Evolutionary conservation across 2,797 vertebrate genomes (phyloP).

Genomic region (Muraenolepis orangiensis): DNA sequence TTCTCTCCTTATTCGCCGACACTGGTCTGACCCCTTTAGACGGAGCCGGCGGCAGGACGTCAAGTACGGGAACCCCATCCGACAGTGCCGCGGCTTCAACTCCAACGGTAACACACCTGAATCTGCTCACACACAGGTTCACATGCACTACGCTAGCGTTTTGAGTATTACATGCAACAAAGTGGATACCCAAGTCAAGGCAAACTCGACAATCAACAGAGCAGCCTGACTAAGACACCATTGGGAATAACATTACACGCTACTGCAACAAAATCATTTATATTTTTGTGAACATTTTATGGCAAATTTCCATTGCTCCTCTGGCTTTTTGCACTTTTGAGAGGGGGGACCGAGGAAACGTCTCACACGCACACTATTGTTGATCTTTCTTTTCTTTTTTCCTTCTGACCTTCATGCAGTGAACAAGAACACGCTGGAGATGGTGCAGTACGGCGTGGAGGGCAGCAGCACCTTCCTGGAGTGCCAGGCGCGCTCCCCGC

Average conservation of each 20-base stretch:
- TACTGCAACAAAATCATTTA: too few relatives aligned
- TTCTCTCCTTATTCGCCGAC: constrained; percentile 68
- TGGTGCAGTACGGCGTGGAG: constrained; percentile 92
- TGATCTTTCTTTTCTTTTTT: not conserved
- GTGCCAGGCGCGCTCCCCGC: constrained; percentile 93
- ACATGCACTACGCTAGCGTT: too few relatives aligned
- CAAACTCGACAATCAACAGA: too few relatives aligned
- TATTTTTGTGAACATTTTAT: not conserved
- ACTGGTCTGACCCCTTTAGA: constrained; percentile 79
- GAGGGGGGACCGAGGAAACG: constrained; percentile 20
- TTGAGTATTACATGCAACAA: too few relatives aligned
- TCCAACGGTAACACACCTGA: constrained; percentile 78
- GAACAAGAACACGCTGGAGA: constrained; percentile 90
- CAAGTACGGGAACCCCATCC: constrained; percentile 92
- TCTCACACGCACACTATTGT: constrained; percentile 39
- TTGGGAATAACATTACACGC: too few relatives aligned
- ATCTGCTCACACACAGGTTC: too few relatives aligned
- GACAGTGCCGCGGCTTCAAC: constrained; percentile 94
- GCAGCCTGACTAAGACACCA: too few relatives aligned
- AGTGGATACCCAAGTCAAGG: too few relatives aligned
- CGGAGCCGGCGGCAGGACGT: constrained; percentile 94
- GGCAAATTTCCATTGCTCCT: not conserved
- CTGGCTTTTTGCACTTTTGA: not conserved
- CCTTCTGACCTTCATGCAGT: constrained; percentile 63
- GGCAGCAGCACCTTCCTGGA: constrained; percentile 95